These are phyloP conservation scores for Phyto melanocephala DNA, from an alignment of 2,888 invertebrate species.

Conservation along the genomic window DNA sequence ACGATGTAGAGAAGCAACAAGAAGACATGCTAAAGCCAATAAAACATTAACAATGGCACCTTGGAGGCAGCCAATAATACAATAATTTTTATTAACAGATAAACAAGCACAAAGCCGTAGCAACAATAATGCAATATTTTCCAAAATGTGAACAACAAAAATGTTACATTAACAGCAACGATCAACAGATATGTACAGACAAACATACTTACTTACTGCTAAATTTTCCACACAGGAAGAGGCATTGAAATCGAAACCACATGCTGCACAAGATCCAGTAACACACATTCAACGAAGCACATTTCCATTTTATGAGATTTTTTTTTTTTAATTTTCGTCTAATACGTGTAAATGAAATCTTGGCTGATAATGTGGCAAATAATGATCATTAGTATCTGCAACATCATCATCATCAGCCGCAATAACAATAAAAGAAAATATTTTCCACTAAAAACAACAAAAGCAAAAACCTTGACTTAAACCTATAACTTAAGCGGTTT, in stretches of 20 bases:
- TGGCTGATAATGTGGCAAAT: slow-evolving; percentile 15
- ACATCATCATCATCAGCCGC: not conserved
- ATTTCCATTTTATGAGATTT: slow-evolving; percentile 72
- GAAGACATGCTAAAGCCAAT: slow-evolving; percentile 26
- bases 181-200: no score
- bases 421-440: slow-evolving; percentile 17
- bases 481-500: not conserved
- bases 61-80: slow-evolving; percentile 52
- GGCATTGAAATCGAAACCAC: slow-evolving; percentile 75
- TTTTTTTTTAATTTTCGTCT: slow-evolving; percentile 56
- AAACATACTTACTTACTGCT: no score
- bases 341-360: slow-evolving; percentile 72
- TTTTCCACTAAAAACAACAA: not conserved
- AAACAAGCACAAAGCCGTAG: slow-evolving; percentile 10
- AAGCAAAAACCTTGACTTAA: slow-evolving; percentile 10
- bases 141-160: slow-evolving; percentile 6
- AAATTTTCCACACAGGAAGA: slow-evolving; percentile 70
- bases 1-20: not conserved
- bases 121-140: not conserved
- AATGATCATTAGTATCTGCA: not conserved
- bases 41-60: slow-evolving; percentile 58
- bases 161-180: no score
- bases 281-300: slow-evolving; percentile 72
- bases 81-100: slow-evolving; percentile 25
- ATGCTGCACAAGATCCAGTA: slow-evolving; percentile 74